Evolutionary conservation across 2,888 invertebrate genomes (phyloP).

Genomic region (Eilema griseolum): DNA sequence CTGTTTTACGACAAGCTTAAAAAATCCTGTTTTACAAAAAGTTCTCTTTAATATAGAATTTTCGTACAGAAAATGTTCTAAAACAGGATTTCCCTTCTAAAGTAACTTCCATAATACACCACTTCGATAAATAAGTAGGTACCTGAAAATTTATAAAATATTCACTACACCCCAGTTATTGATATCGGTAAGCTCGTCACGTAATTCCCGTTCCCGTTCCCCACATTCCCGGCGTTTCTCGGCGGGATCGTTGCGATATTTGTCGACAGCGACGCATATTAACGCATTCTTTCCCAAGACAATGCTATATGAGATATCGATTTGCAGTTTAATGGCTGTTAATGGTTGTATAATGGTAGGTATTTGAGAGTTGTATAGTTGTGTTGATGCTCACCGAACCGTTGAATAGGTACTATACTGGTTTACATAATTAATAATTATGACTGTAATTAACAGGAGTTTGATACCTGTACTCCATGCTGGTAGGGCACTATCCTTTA

Average conservation of each 20-base stretch:
- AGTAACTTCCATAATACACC: too few species aligned
- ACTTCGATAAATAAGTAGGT: not conserved
- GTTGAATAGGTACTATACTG: not conserved
- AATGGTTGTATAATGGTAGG: constrained; percentile 21
- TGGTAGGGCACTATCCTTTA: too few species aligned
- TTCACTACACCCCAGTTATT: constrained; percentile 41
- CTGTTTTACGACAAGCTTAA: too few species aligned
- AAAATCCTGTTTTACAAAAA: too few species aligned
- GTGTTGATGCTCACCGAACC: constrained; percentile 4
- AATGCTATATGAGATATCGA: constrained; percentile 29
- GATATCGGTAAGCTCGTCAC: constrained; percentile 63
- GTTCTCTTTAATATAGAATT: too few species aligned
- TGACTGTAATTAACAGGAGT: too few species aligned
- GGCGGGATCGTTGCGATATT: constrained; percentile 22
- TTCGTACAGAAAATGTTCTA: too few species aligned
- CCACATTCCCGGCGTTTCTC: constrained; percentile 19
- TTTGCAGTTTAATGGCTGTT: constrained; percentile 23
- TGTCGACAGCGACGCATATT: constrained; percentile 25
- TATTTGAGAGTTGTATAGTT: not conserved
- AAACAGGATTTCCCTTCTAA: too few species aligned
- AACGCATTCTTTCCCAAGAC: constrained; percentile 29
- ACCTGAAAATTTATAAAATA: constrained; percentile 40
- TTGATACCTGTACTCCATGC: too few species aligned
- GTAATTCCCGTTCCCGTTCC: constrained; percentile 38
- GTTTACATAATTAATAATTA: too few species aligned